A percentile compares a stretch with the other conserved stretches of the same genome.
Conservation (phyloP, 2,113 vertebrate genomes). For the Daubentonia madagascariensis region DNA sequence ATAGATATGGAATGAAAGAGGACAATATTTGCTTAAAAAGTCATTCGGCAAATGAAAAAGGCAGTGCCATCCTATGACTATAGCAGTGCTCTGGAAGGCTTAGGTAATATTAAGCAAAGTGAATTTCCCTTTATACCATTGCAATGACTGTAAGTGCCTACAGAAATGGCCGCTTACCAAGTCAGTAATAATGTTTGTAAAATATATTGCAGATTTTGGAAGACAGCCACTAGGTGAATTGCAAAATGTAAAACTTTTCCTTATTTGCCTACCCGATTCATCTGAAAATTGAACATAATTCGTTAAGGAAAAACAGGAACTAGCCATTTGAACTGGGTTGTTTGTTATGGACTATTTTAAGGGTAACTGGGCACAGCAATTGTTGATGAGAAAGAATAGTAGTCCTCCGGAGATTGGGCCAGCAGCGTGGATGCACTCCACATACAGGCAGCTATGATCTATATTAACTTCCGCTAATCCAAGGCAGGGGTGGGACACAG, state of each 20-base stretch:
- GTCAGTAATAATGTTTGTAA: constrained; percentile 55
- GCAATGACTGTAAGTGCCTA: constrained; percentile 61
- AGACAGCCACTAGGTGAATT: constrained; percentile 55
- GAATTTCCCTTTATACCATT: constrained; percentile 58
- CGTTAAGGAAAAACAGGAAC: constrained; percentile 47
- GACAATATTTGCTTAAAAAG: constrained; percentile 18
- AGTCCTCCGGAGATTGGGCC: constrained; percentile 15
- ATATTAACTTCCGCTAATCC: neutral
- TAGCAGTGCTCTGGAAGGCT: constrained; percentile 37
- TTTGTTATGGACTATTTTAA: neutral
- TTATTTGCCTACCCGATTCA: neutral
- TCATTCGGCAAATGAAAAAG: constrained; percentile 49
- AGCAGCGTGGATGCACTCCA: constrained; percentile 53
- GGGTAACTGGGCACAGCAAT: neutral
- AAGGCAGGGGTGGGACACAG: neutral
- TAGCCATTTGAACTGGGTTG: neutral
- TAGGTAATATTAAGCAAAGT: constrained; percentile 60
- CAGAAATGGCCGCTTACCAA: constrained; percentile 71
- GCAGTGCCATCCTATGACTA: neutral
- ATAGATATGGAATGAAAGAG: constrained; percentile 40
- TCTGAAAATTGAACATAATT: constrained; percentile 45
- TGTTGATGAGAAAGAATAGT: constrained; percentile 51
- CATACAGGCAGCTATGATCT: neutral
- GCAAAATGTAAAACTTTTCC: constrained; percentile 43
- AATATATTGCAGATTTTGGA: constrained; percentile 60